Evolutionary conservation across 2,888 invertebrate species (phyloP).

Genomic region (Tachystola acroxantha): DNA sequence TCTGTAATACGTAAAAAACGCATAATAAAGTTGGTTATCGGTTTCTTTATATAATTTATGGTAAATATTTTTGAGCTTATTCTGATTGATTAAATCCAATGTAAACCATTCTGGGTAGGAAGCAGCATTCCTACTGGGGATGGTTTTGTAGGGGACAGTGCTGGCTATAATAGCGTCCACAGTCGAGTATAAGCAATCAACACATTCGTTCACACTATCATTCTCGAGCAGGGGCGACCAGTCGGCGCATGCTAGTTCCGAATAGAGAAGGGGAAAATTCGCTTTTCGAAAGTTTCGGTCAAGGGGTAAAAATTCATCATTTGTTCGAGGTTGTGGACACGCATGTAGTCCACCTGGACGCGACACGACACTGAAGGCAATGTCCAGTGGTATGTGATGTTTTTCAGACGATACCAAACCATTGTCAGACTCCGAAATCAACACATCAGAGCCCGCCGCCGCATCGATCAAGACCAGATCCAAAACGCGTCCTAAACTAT

Average conservation of each 20-base stretch:
- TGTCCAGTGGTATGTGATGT: background rate
- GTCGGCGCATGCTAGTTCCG: background rate
- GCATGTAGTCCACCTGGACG: background rate
- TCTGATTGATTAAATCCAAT: too few species aligned
- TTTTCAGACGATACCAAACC: background rate
- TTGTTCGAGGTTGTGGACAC: too few species aligned
- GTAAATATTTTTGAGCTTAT: too few species aligned
- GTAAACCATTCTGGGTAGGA: too few species aligned
- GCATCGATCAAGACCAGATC: background rate
- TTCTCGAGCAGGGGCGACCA: background rate
- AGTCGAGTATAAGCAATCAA: background rate
- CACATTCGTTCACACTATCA: background rate
- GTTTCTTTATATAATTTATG: too few species aligned
- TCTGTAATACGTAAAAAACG: background rate
- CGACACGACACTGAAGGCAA: background rate
- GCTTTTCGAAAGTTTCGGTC: background rate
- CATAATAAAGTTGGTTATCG: background rate
- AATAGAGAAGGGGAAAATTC: background rate
- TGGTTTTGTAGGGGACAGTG: too few species aligned
- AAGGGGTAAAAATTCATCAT: background rate
- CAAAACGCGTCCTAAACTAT: background rate
- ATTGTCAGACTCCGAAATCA: background rate
- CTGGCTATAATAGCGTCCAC: too few species aligned
- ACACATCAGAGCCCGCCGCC: background rate
- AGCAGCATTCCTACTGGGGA: too few species aligned